Percentiles rank a stretch among this genome's conserved stretches.
phyloP scores from a whole-genome alignment of 1,140 invertebrate genomes.

The Bathynomus jamesi region DNA sequence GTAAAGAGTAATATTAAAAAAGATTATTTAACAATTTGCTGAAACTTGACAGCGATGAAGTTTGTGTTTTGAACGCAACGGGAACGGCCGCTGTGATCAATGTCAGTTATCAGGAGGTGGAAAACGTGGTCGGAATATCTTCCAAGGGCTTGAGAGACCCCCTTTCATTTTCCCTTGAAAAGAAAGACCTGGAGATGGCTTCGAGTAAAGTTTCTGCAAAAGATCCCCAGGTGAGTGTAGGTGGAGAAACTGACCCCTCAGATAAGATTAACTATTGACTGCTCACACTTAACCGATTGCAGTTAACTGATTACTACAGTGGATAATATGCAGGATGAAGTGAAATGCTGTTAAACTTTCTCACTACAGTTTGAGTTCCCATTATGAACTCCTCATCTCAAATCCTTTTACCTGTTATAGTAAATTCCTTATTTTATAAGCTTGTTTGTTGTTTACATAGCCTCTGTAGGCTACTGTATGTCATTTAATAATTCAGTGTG shows the following conservation, averaged over 20 bases:
- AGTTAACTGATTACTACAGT: background rate
- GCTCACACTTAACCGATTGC: background rate
- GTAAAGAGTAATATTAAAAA: too few species aligned
- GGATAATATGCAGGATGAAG: background rate
- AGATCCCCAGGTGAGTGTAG: background rate
- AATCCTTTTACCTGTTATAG: too few species aligned
- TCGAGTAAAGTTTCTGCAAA: background rate
- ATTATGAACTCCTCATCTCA: background rate
- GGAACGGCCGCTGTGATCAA: slow-evolving; percentile 84
- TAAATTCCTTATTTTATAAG: too few species aligned
- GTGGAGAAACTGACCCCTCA: background rate
- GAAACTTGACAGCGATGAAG: slow-evolving; percentile 90
- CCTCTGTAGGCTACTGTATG: too few species aligned
- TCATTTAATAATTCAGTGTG: too few species aligned
- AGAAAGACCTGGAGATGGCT: background rate
- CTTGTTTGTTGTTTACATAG: too few species aligned
- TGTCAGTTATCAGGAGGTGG: slow-evolving; percentile 7
- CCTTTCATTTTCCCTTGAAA: background rate
- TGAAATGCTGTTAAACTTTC: background rate
- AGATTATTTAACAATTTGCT: too few species aligned
- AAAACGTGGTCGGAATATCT: background rate
- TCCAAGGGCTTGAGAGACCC: background rate
- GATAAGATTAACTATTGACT: background rate
- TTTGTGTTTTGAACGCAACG: slow-evolving; percentile 83
- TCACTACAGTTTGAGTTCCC: background rate